Percentiles rank a stretch among this genome's conserved stretches.
Conservation (phyloP, 2,888 invertebrate species). For the Lamellibrachia satsuma region DNA sequence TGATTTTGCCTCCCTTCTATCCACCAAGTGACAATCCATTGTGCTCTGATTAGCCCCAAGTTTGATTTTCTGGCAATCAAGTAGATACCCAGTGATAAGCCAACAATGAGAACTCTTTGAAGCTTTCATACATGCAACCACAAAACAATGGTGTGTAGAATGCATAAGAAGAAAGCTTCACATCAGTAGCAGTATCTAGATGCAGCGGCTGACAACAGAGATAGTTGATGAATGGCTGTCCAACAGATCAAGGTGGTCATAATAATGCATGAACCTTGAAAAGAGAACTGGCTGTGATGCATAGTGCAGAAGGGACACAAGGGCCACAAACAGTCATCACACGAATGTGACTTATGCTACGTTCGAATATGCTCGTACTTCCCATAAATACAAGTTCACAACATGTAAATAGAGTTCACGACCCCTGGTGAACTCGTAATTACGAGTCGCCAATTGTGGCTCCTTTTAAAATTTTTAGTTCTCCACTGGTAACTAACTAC, state of each 20-base stretch:
- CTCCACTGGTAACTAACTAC: too few relatives aligned
- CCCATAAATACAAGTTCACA: too few relatives aligned
- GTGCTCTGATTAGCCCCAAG: not conserved
- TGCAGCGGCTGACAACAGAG: not conserved
- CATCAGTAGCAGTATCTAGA: not conserved
- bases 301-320: not conserved
- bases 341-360: too few relatives aligned
- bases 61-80: conserved; percentile 7
- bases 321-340: not conserved
- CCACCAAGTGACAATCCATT: not conserved
- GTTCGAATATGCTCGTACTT: too few relatives aligned
- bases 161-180: not conserved
- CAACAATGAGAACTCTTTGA: not conserved
- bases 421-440: too few relatives aligned
- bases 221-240: not conserved
- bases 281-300: not conserved
- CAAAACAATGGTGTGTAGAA: not conserved
- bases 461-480: too few relatives aligned
- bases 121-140: not conserved
- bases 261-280: not conserved
- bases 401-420: too few relatives aligned
- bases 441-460: too few relatives aligned
- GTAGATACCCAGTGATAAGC: not conserved
- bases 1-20: not conserved
- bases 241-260: not conserved